Evolutionary conservation across 2,888 invertebrate genomes (phyloP).

Genomic region (Mechanitis messenoides): DNA sequence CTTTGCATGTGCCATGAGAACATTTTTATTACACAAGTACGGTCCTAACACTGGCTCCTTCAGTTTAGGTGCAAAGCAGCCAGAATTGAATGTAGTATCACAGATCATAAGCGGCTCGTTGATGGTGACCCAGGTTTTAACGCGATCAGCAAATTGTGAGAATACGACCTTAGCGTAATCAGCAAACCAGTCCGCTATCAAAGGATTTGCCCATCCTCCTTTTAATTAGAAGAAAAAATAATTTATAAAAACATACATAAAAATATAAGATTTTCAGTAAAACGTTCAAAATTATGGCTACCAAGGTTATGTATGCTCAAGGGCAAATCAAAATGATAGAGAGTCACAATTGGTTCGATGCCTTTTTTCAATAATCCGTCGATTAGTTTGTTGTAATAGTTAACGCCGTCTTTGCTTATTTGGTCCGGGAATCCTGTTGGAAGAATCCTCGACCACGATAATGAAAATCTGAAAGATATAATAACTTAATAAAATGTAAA

Average conservation of each 20-base stretch:
- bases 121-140: conserved; percentile 82
- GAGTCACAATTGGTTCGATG: conserved; percentile 77
- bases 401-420: conserved; percentile 79
- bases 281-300: conserved; percentile 16
- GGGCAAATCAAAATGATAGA: conserved; percentile 79
- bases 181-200: conserved; percentile 77
- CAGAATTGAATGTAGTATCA: conserved; percentile 54
- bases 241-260: too few relatives aligned
- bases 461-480: conserved; percentile 67
- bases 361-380: conserved; percentile 76
- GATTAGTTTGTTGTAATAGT: conserved; percentile 83
- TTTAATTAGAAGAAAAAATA: conserved; percentile 5
- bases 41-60: conserved; percentile 60
- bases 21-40: conserved; percentile 79
- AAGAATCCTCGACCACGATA: conserved; percentile 82
- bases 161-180: conserved; percentile 77
- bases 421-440: conserved; percentile 76
- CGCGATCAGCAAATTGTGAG: conserved; percentile 76
- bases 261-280: too few relatives aligned
- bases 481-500: neutral
- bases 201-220: conserved; percentile 81
- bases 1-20: conserved; percentile 80
- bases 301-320: conserved; percentile 45
- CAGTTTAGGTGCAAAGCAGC: conserved; percentile 49
- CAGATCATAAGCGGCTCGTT: conserved; percentile 79